A percentile compares a stretch with the other conserved stretches of the same genome.
Evolutionary conservation across 2,113 vertebrate species (phyloP).

Genomic region (Burhinus bistriatus): DNA sequence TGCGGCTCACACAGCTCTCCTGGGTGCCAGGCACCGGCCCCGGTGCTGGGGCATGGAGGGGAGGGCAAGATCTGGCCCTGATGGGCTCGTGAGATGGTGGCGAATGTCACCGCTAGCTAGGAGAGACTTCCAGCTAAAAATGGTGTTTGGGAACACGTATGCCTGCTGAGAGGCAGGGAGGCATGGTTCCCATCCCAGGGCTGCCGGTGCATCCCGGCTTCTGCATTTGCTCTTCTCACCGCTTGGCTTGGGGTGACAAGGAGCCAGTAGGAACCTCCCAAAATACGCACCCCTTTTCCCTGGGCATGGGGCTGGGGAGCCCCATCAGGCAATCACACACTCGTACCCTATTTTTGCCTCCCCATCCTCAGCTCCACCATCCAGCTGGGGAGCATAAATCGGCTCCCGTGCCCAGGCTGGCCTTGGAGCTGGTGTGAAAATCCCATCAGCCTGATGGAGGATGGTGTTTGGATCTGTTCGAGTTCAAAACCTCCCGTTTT

Average conservation of each 20-base stretch:
- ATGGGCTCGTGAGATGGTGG: neutral
- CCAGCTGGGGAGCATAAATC: neutral
- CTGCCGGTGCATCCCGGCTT: accelerated
- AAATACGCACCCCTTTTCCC: neutral
- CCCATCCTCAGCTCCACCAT: neutral
- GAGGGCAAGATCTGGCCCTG: neutral
- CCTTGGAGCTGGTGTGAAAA: accelerated
- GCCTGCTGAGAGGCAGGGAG: accelerated
- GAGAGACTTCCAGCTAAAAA: neutral
- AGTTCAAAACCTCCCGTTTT: neutral
- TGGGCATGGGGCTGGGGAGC: neutral
- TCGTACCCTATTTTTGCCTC: neutral
- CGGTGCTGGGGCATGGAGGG: accelerated
- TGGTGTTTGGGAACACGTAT: accelerated
- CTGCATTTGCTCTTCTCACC: neutral
- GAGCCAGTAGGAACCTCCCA: no score
- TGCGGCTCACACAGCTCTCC: no score
- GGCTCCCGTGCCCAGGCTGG: accelerated
- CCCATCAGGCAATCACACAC: accelerated
- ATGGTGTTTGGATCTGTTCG: accelerated
- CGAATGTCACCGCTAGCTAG: neutral
- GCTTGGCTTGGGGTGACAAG: accelerated
- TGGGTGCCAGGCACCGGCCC: neutral
- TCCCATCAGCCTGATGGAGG: neutral
- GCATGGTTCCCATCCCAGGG: accelerated